These are phyloP conservation scores for Odontesthes bonariensis DNA, from an alignment of 2,113 vertebrate genomes.

Conservation along the genomic window DNA sequence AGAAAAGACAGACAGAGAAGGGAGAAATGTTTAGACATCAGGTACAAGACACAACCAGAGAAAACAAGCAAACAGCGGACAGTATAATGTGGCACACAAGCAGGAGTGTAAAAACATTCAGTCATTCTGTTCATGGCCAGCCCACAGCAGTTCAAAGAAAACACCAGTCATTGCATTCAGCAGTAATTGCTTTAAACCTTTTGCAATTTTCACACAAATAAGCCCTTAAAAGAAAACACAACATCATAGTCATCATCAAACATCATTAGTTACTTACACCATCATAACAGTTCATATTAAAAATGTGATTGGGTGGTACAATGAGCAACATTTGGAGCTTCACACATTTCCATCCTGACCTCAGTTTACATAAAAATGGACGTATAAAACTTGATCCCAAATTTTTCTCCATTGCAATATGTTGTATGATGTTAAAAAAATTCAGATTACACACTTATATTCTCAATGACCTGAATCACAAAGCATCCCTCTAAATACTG, in stretches of 20 bases:
- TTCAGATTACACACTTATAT: constrained; percentile 69
- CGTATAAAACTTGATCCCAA: constrained; percentile 37
- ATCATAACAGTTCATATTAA: neutral
- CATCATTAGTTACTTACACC: neutral
- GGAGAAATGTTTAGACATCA: neutral
- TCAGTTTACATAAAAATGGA: constrained; percentile 4
- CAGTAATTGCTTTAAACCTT: constrained; percentile 4
- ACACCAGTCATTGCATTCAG: constrained; percentile 1
- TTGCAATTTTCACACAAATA: constrained; percentile 20
- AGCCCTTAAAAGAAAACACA: constrained; percentile 18
- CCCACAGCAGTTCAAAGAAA: neutral
- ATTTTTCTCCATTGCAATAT: constrained; percentile 2
- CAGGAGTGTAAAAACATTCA: neutral
- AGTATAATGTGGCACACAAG: neutral
- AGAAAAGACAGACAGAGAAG: constrained; percentile 22
- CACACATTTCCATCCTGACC: neutral
- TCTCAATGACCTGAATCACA: constrained; percentile 60
- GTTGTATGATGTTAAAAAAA: constrained; percentile 5
- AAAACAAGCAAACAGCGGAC: neutral
- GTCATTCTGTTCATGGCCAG: constrained; percentile 13
- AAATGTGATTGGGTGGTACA: too few relatives aligned
- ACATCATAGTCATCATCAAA: constrained; percentile 3
- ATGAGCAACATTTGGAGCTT: too few relatives aligned
- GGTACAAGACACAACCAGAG: neutral
- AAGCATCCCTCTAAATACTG: constrained; percentile 22